Percentiles rank a stretch among this genome's conserved stretches.
Conservation (phyloP, 37 sponge, comb jelly and placozoan genomes). For the Corticium candelabrum region DNA sequence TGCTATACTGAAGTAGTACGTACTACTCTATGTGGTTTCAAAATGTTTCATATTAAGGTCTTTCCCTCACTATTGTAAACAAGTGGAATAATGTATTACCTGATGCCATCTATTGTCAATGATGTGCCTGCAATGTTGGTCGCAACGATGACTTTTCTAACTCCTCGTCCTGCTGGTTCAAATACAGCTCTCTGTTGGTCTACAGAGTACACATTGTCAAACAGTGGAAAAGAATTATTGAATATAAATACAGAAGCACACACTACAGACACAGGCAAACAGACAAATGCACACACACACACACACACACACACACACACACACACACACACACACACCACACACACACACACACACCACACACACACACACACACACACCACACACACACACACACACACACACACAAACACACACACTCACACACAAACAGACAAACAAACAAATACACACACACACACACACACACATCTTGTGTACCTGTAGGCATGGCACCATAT, state of each 20-base stretch:
- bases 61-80: no score
- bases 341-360: no score
- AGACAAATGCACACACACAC: neutral
- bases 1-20: no score
- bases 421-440: no score
- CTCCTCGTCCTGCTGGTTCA: constrained; percentile 28
- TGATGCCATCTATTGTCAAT: constrained; percentile 77
- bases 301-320: neutral
- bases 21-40: no score
- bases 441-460: neutral
- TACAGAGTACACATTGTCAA: neutral
- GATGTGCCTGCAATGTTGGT: constrained; percentile 91
- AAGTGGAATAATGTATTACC: no score
- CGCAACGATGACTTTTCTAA: constrained; percentile 67
- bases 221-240: no score
- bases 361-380: no score
- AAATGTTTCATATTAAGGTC: no score
- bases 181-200: constrained; percentile 81
- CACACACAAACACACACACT: no score
- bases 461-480: neutral
- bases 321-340: neutral
- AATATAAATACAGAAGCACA: neutral
- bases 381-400: no score
- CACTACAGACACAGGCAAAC: neutral
- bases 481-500: constrained; percentile 66